phyloP scores from a whole-genome alignment of 1,140 invertebrate genomes.

The Procambarus virginalis region DNA sequence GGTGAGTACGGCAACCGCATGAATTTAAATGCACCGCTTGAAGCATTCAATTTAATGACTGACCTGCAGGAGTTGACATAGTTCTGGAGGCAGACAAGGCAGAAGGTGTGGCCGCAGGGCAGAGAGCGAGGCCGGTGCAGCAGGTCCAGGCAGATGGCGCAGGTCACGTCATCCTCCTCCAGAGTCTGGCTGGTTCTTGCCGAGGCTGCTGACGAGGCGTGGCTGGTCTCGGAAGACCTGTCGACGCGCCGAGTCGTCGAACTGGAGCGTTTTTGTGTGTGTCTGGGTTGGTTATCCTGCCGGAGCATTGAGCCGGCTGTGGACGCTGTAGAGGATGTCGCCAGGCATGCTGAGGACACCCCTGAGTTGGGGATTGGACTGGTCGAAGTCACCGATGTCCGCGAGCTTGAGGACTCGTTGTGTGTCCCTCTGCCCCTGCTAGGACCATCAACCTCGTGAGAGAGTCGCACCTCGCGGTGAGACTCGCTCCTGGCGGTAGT shows the following conservation, averaged over 20 bases:
- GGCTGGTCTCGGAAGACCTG: no score
- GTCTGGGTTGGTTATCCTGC: no score
- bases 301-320: no score
- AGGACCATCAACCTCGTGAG: background rate
- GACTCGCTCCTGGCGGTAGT: background rate
- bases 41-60: no score
- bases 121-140: constrained; percentile 82
- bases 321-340: no score
- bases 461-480: background rate
- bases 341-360: no score
- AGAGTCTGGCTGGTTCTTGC: background rate
- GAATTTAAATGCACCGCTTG: no score
- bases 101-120: constrained; percentile 76
- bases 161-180: constrained; percentile 80
- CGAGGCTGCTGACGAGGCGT: background rate
- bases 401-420: background rate
- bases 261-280: background rate
- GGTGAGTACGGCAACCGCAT: no score
- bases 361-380: no score
- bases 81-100: constrained; percentile 79
- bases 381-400: no score
- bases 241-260: background rate
- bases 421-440: background rate
- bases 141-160: constrained; percentile 82
- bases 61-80: constrained; percentile 72